Base-by-base conservation (phyloP, 2,113 vertebrate genomes). In the Daphoenositta chrysoptera region DNA sequence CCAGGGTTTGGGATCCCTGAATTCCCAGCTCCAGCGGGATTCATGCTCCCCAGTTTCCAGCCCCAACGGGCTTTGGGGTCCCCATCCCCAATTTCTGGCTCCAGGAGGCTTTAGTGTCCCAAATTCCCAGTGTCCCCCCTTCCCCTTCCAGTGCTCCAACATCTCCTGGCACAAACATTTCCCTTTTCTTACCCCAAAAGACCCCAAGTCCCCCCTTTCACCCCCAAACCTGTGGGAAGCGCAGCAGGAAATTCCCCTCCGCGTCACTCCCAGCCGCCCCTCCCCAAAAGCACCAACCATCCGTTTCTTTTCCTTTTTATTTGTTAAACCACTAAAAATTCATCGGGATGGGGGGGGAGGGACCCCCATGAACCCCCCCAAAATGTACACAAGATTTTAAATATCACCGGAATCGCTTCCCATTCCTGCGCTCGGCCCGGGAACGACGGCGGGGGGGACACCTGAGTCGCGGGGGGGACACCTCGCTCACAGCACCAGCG, bases 311-410 rank as follows among this genome's bases (percentile, higher is more conserved):
- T 88, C 66, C 79, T 90, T 89, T 97, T 98, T 98, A 98, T 98
- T 98, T 98, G 97, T 97, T 98, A 97, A 98, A 98, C 58, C 17
- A 96, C 97, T 97, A 98, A 98, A 98, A 98, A 98, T 93, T 96
- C 64, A 39, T 92, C 3, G 4, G 56, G 83, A 56, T 23, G 20
- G 45, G 13, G 50, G 27, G 78, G 61, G 51, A 47, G 54, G 45
- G 28, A 44, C 37, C 77, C 47, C 69, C 83, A 48, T 14, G 21
- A 42, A 42, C 37, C 10, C 11, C 9, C 5, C 20, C 15, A 90
- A 82, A 95, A 91, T 53, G 21, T 85, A 97, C 95, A 97, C 88
- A 94, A 94, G 95, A 28, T 57, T 96, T 97, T 97, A 97, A 97
- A 95, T 98, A 97, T 84, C 94, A 96, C 75, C 63, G 42, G 94